Percentiles rank a stretch among this genome's conserved stretches.
Evolutionary conservation across 2,888 invertebrate genomes (phyloP).

Genomic region (Drosophila quasianomalipes): DNA sequence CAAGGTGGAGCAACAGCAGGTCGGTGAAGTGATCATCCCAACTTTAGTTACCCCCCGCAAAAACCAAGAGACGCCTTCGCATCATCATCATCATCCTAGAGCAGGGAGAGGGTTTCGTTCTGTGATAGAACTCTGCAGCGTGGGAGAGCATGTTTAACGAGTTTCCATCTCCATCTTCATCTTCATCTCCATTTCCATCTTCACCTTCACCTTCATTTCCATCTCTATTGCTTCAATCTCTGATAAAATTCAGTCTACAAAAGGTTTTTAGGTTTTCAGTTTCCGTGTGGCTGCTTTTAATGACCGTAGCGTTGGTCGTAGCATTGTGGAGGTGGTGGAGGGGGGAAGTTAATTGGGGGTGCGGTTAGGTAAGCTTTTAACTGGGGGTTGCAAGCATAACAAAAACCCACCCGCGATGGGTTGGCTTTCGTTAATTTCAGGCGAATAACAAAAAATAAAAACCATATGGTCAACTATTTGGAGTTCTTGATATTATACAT

Average conservation of each 20-base stretch:
- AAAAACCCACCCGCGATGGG: not conserved
- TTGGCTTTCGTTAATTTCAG: constrained; percentile 67
- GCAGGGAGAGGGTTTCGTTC: not conserved
- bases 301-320: not conserved
- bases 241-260: not conserved
- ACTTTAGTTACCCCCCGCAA: not conserved
- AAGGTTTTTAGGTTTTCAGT: not conserved
- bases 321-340: not conserved
- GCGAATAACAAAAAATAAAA: constrained; percentile 27
- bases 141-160: constrained; percentile 1
- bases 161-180: not conserved
- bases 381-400: constrained; percentile 11
- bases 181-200: not conserved
- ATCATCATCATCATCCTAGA: not conserved
- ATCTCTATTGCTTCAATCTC: not conserved
- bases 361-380: constrained; percentile 25
- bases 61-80: not conserved
- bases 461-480: constrained; percentile 36
- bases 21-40: not conserved
- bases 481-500: not conserved
- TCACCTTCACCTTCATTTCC: not conserved
- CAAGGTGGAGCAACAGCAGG: not conserved
- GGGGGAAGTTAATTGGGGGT: not conserved
- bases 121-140: not conserved
- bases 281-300: not conserved